phyloP scores from a whole-genome alignment of 1,140 invertebrate species.

The Sogatella furcifera region DNA sequence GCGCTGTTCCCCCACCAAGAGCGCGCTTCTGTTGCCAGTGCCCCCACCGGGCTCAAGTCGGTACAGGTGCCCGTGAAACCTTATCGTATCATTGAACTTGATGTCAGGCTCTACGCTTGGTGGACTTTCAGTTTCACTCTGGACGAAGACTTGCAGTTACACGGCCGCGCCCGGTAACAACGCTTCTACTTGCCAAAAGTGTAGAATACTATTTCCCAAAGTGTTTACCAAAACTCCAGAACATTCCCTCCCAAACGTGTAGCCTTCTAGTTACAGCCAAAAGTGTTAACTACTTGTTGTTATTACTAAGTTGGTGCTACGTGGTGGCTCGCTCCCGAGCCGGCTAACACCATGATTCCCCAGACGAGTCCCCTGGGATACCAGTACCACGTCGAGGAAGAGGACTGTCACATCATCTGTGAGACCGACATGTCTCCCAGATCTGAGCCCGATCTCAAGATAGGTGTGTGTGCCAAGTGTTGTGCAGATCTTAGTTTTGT shows the following conservation, averaged over 20 bases:
- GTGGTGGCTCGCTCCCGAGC: slow-evolving; percentile 9
- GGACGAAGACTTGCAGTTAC: background rate
- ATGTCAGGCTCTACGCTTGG: background rate
- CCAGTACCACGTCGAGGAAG: slow-evolving; percentile 12
- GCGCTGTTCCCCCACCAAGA: slow-evolving; percentile 10
- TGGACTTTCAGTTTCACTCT: slow-evolving; percentile 18
- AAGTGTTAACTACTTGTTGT: background rate
- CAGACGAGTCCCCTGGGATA: slow-evolving; percentile 5
- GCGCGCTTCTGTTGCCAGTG: background rate
- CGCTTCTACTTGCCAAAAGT: background rate
- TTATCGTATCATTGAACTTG: slow-evolving; percentile 19
- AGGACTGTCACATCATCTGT: slow-evolving; percentile 4
- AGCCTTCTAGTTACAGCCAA: background rate
- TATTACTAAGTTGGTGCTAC: background rate
- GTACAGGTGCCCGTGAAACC: slow-evolving; percentile 12
- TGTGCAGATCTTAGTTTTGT: background rate
- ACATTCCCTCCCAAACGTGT: too few species aligned
- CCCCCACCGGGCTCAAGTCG: slow-evolving; percentile 6
- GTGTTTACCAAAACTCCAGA: too few species aligned
- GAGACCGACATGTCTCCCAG: slow-evolving; percentile 5
- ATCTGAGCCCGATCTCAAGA: slow-evolving; percentile 8
- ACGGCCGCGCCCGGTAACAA: background rate
- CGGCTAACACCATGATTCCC: background rate
- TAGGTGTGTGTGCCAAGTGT: slow-evolving; percentile 1
- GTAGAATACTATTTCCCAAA: too few species aligned